Conservation (phyloP, 35 echinoderm and acorn worm genomes). For the Patiria miniata region DNA sequence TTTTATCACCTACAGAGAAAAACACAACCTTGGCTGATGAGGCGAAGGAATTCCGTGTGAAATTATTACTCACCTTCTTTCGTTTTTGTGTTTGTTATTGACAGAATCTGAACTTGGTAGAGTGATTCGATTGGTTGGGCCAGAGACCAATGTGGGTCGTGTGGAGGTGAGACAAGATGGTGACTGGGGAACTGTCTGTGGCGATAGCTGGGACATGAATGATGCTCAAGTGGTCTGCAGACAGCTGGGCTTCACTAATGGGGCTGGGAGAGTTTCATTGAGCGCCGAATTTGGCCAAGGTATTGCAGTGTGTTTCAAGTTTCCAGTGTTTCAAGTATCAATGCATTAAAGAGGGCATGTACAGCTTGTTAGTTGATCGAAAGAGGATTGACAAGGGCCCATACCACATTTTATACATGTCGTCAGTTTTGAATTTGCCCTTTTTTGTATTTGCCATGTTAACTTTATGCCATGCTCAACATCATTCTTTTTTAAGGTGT, state of each 20-base stretch:
- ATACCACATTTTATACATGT: background rate
- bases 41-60: no score
- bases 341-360: no score
- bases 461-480: no score
- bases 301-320: background rate
- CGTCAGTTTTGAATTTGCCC: no score
- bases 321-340: no score
- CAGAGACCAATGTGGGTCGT: background rate
- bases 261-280: background rate
- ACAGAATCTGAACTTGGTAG: background rate
- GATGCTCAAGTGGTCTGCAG: conserved; percentile 8
- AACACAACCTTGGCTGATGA: no score
- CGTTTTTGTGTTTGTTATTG: background rate
- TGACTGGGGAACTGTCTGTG: conserved; percentile 28
- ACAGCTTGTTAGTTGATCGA: no score
- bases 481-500: background rate
- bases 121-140: background rate
- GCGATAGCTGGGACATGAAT: background rate
- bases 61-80: no score
- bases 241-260: conserved; percentile 23
- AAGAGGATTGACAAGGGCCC: no score
- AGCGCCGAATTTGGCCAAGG: background rate
- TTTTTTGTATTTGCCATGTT: no score
- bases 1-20: no score
- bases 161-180: background rate